Evolutionary conservation across 2,888 invertebrate genomes (phyloP).

Genomic region (Drosophila melanocephala): DNA sequence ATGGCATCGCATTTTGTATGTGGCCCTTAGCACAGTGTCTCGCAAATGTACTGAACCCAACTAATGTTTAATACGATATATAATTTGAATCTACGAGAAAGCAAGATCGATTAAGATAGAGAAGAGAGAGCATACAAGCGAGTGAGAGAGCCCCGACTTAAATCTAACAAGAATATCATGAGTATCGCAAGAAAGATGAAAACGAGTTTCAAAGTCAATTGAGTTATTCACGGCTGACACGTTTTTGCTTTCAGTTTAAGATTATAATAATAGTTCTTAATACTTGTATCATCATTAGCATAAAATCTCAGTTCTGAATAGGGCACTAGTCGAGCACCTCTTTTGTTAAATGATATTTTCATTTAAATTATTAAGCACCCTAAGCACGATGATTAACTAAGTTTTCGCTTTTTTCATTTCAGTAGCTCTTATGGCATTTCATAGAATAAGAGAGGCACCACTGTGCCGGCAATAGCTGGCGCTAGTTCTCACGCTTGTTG

Average conservation of each 20-base stretch:
- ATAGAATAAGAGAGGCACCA: neutral
- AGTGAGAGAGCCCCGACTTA: neutral
- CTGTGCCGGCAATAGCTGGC: constrained; percentile 47
- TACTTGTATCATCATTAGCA: neutral
- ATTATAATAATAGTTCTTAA: neutral
- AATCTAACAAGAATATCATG: neutral
- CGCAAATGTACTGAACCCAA: neutral
- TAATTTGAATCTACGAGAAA: too few species aligned
- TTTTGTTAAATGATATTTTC: neutral
- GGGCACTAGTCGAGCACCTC: neutral
- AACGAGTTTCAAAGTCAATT: neutral
- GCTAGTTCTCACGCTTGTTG: constrained; percentile 78
- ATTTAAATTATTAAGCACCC: neutral
- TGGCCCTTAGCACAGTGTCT: constrained; percentile 60
- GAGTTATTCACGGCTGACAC: neutral
- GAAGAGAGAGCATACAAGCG: neutral
- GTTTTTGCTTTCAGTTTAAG: neutral
- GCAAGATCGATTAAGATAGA: neutral
- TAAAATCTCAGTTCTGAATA: neutral
- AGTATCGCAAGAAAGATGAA: neutral
- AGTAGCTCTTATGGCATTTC: neutral
- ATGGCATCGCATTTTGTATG: constrained; percentile 66
- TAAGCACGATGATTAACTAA: neutral
- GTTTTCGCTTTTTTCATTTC: neutral
- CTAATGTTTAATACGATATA: neutral